Evolutionary conservation across 1,140 invertebrate genomes (phyloP).

Genomic region (Saccostrea echinata): DNA sequence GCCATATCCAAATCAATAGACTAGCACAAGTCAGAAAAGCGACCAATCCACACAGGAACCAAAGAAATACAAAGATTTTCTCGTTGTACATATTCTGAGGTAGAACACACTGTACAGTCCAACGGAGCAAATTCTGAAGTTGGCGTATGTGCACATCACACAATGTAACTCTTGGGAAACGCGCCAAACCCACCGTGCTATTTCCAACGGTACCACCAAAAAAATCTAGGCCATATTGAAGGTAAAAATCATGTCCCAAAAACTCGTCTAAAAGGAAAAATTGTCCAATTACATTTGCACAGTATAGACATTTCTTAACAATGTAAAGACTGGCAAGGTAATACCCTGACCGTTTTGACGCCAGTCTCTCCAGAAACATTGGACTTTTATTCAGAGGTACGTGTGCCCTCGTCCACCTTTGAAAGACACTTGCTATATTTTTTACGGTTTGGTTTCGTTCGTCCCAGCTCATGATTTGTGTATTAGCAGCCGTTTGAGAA

Average conservation of each 20-base stretch:
- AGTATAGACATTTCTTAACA: conserved; percentile 80
- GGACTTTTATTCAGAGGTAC: conserved; percentile 64
- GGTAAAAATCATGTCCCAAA: conserved; percentile 78
- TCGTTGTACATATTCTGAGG: conserved; percentile 83
- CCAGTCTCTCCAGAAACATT: conserved; percentile 76
- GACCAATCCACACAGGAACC: conserved; percentile 72
- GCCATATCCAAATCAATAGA: conserved; percentile 72
- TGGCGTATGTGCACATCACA: conserved; percentile 82
- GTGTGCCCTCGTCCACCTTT: conserved; percentile 58
- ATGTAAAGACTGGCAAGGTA: conserved; percentile 80
- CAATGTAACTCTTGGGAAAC: conserved; percentile 81
- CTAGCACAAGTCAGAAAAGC: conserved; percentile 77
- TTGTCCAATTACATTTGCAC: conserved; percentile 80
- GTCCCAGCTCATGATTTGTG: conserved; percentile 59
- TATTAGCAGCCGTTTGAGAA: conserved; percentile 52
- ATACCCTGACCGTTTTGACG: conserved; percentile 68
- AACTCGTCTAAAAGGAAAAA: conserved; percentile 81
- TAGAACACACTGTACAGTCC: conserved; percentile 81
- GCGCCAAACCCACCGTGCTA: conserved; percentile 73
- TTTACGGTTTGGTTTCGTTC: conserved; percentile 66
- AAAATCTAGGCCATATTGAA: conserved; percentile 77
- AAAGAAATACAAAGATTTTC: conserved; percentile 80
- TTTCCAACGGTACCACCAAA: conserved; percentile 75
- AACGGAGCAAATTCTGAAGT: conserved; percentile 75
- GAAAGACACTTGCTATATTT: conserved; percentile 69